These are phyloP conservation scores for Puma concolor DNA, from an alignment of 2,113 vertebrate species.

Conservation along the genomic window DNA sequence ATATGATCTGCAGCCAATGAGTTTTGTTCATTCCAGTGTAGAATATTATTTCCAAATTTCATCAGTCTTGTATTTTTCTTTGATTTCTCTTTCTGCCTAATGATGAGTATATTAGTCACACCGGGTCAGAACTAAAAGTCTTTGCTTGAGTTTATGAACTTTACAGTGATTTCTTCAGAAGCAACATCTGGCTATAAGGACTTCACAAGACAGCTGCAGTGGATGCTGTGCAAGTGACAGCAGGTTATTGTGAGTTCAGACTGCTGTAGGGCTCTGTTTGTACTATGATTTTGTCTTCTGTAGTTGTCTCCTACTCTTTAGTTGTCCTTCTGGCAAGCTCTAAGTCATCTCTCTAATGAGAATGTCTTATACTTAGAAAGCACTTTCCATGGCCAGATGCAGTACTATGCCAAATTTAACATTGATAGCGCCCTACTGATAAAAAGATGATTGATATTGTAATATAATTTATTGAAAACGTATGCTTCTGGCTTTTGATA, in stretches of 20 bases:
- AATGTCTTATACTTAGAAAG: constrained; percentile 20
- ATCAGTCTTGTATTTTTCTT: constrained; percentile 66
- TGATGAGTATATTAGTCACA: constrained; percentile 72
- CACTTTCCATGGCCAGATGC: background rate
- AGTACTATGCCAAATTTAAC: background rate
- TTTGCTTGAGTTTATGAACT: constrained; percentile 76
- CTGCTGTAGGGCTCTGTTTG: constrained; percentile 84
- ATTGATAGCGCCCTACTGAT: constrained; percentile 36
- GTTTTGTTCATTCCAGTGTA: constrained; percentile 3
- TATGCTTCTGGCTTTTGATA: background rate
- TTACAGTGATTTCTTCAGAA: constrained; percentile 80
- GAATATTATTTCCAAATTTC: constrained; percentile 70
- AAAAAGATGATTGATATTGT: constrained; percentile 42
- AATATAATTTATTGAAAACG: constrained; percentile 3
- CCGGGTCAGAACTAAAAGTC: constrained; percentile 79
- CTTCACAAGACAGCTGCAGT: constrained; percentile 79
- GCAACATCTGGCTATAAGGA: constrained; percentile 84
- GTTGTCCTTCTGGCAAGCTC: constrained; percentile 73
- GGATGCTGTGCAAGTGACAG: constrained; percentile 55
- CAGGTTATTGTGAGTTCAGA: constrained; percentile 80
- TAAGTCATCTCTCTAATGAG: constrained; percentile 36
- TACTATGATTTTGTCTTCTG: constrained; percentile 42
- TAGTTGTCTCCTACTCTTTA: constrained; percentile 71
- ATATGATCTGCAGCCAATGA: background rate
- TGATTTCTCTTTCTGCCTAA: constrained; percentile 75